Conservation (phyloP, 1,140 invertebrate species). For the Zaprionus kolodkinae region DNA sequence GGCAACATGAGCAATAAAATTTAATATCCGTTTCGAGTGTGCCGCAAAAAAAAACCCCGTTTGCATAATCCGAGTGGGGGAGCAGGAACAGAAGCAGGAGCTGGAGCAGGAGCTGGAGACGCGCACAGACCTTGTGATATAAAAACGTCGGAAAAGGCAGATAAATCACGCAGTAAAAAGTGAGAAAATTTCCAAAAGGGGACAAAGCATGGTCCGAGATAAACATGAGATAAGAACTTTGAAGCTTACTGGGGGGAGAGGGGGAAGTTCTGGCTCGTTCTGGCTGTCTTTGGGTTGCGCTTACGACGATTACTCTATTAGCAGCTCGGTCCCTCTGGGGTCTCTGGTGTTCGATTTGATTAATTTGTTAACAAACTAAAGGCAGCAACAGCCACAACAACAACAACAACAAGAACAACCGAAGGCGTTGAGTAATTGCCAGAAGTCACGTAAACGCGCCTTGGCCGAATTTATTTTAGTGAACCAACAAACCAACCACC, state of each 20-base stretch:
- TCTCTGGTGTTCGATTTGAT: slow-evolving; percentile 74
- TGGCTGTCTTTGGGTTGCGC: not conserved
- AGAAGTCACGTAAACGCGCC: slow-evolving; percentile 64
- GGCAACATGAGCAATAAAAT: slow-evolving; percentile 80
- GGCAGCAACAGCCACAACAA: slow-evolving; percentile 56
- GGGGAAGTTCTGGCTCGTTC: slow-evolving; percentile 6
- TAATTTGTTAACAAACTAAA: slow-evolving; percentile 82
- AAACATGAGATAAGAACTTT: slow-evolving; percentile 62
- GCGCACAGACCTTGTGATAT: slow-evolving; percentile 35
- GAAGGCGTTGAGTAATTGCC: slow-evolving; percentile 70
- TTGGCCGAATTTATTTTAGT: slow-evolving; percentile 36
- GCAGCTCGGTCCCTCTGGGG: slow-evolving; percentile 13
- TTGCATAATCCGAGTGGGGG: slow-evolving; percentile 64
- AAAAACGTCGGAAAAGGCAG: slow-evolving; percentile 73
- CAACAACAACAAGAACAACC: slow-evolving; percentile 25
- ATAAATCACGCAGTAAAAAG: slow-evolving; percentile 75
- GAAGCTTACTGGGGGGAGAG: slow-evolving; percentile 26
- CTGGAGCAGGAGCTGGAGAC: not conserved
- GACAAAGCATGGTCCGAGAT: slow-evolving; percentile 48
- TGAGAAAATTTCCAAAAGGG: slow-evolving; percentile 73
- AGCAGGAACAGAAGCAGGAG: slow-evolving; percentile 20
- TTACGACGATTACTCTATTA: slow-evolving; percentile 73
- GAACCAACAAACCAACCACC: slow-evolving; percentile 32
- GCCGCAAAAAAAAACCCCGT: slow-evolving; percentile 55
- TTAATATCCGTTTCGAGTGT: slow-evolving; percentile 78